Evolutionary conservation across 1,140 invertebrate species (phyloP).

Genomic region (Euura saliciscinereae): DNA sequence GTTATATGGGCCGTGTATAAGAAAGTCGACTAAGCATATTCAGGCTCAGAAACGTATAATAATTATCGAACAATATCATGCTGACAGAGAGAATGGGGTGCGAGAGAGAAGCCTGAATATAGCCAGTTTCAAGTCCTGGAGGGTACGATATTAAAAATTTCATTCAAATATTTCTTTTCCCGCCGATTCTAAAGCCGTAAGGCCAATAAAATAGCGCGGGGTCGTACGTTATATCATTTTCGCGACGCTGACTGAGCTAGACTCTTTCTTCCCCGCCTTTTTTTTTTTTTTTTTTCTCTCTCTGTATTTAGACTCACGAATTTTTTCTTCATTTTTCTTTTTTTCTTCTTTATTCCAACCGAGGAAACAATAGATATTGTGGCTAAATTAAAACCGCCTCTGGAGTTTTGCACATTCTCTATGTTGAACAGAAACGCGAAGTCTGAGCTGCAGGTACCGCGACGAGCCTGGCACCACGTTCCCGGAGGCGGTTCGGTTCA

Average conservation of each 20-base stretch:
- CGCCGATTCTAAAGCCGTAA: not conserved
- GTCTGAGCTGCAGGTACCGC: not conserved
- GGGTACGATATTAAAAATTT: not conserved
- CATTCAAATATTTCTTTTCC: not conserved
- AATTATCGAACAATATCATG: too few relatives aligned
- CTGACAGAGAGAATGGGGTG: too few relatives aligned
- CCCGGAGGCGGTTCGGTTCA: conserved; percentile 55
- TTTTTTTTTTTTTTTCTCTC: not conserved
- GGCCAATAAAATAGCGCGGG: not conserved
- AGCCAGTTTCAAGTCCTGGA: not conserved
- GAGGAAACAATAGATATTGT: conserved; percentile 57
- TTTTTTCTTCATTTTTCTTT: conserved; percentile 20
- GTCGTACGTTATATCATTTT: not conserved
- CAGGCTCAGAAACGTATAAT: too few relatives aligned
- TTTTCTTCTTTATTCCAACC: conserved; percentile 43
- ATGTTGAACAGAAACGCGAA: conserved; percentile 41
- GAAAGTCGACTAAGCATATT: not conserved
- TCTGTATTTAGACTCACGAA: conserved; percentile 7
- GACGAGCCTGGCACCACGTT: conserved; percentile 10
- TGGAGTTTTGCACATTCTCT: conserved; percentile 58
- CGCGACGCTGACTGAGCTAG: too few relatives aligned
- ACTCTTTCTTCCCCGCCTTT: not conserved
- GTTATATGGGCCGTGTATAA: conserved; percentile 19
- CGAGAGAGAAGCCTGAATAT: not conserved
- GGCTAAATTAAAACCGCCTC: conserved; percentile 61